These are phyloP conservation scores for Brassicogethes aeneus DNA, from an alignment of 2,888 invertebrate genomes.

Conservation along the genomic window DNA sequence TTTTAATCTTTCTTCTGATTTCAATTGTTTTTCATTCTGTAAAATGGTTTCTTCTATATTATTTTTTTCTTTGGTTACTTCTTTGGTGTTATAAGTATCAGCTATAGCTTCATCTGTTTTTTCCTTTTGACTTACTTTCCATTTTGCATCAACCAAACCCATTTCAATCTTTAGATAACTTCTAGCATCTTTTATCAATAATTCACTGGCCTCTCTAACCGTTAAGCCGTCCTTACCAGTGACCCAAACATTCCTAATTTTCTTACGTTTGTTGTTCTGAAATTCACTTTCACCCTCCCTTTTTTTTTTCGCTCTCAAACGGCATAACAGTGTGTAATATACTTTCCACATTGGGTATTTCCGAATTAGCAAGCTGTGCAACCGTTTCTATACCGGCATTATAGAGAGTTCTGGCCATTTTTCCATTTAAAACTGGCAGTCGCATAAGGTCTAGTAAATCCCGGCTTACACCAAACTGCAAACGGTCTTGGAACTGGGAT, in stretches of 20 bases:
- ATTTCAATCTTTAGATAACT: slow-evolving; percentile 62
- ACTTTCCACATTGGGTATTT: slow-evolving; percentile 60
- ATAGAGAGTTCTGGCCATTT: slow-evolving; percentile 74
- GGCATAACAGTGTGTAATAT: slow-evolving; percentile 70
- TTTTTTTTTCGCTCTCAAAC: slow-evolving; percentile 75
- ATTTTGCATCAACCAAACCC: slow-evolving; percentile 61
- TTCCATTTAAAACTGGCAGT: slow-evolving; percentile 72
- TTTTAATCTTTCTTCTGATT: no score
- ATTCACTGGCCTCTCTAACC: slow-evolving; percentile 69
- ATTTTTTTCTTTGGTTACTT: no score
- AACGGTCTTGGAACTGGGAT: slow-evolving; percentile 85
- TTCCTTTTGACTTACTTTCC: slow-evolving; percentile 37
- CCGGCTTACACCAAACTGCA: slow-evolving; percentile 88
- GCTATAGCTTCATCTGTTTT: no score
- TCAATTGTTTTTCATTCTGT: no score
- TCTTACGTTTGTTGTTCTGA: slow-evolving; percentile 57
- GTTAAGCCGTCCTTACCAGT: slow-evolving; percentile 74
- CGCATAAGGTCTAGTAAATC: slow-evolving; percentile 89
- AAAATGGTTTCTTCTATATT: no score
- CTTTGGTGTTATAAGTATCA: no score
- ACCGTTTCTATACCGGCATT: slow-evolving; percentile 73
- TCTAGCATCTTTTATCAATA: slow-evolving; percentile 65
- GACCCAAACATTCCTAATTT: slow-evolving; percentile 65
- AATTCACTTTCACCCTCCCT: slow-evolving; percentile 59
- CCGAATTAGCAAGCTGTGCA: slow-evolving; percentile 67